Evolutionary conservation across 2,888 invertebrate genomes (phyloP).

Genomic region (Isoperla grammatica): DNA sequence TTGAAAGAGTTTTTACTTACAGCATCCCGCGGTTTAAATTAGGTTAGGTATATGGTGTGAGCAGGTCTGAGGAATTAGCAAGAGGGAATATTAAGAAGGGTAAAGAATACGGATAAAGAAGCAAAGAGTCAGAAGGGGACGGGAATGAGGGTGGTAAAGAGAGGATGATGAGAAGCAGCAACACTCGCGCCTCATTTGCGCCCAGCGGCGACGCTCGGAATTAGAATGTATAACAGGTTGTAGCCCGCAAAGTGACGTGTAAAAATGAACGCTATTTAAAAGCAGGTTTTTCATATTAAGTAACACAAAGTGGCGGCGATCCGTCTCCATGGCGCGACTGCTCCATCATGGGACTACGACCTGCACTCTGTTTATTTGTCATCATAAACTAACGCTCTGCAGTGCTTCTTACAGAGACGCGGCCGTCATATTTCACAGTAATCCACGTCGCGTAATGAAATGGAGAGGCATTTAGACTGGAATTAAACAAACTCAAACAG

Average conservation of each 20-base stretch:
- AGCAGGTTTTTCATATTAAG: conserved; percentile 23
- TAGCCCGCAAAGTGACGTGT: conserved; percentile 19
- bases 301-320: conserved; percentile 21
- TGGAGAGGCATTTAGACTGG: not conserved
- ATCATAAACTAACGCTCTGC: conserved; percentile 13
- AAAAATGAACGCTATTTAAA: conserved; percentile 15
- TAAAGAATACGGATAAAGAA: conserved; percentile 22
- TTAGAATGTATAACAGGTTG: conserved; percentile 29
- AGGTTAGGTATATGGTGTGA: conserved; percentile 26
- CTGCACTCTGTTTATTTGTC: conserved; percentile 14
- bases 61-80: conserved; percentile 25
- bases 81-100: conserved; percentile 26
- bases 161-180: conserved; percentile 22
- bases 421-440: not conserved
- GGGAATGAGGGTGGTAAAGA: not conserved
- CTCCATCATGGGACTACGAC: conserved; percentile 12
- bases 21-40: conserved; percentile 28
- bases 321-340: conserved; percentile 9
- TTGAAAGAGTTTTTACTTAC: conserved; percentile 24
- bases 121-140: conserved; percentile 14
- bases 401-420: not conserved
- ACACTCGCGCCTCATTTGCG: conserved; percentile 22
- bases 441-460: not conserved
- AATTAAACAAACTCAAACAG: too few relatives aligned
- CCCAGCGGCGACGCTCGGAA: conserved; percentile 20